Conservation (phyloP, 2,888 invertebrate genomes). For the Cotesia congregata region DNA sequence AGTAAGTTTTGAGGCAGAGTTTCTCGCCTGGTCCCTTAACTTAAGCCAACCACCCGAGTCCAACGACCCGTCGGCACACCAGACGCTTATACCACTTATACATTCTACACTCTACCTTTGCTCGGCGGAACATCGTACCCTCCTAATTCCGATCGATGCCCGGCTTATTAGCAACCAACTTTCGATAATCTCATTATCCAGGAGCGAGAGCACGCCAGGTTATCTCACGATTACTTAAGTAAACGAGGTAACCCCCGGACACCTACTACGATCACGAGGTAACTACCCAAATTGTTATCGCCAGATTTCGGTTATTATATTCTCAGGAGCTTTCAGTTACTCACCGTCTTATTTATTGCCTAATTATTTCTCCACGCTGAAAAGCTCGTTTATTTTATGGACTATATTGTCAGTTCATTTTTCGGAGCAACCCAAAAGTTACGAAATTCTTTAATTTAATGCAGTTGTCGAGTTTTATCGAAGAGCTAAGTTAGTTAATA, state of each 20-base stretch:
- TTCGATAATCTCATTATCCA: constrained; percentile 61
- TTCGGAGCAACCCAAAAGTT: too few relatives aligned
- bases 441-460: too few relatives aligned
- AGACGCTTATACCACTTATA: constrained; percentile 3
- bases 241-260: constrained; percentile 26
- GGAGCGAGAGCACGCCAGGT: constrained; percentile 44
- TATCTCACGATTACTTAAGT: constrained; percentile 29
- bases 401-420: too few relatives aligned
- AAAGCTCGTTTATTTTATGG: too few relatives aligned
- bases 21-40: constrained; percentile 4
- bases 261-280: neutral
- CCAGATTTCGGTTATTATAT: constrained; percentile 5
- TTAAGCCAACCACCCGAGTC: constrained; percentile 23
- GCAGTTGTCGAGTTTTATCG: too few relatives aligned
- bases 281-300: constrained; percentile 4
- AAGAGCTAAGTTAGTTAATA: too few relatives aligned
- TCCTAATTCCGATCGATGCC: constrained; percentile 56
- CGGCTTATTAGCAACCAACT: constrained; percentile 61
- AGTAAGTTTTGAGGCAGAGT: constrained; percentile 24
- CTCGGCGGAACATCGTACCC: constrained; percentile 17
- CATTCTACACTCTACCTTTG: constrained; percentile 6
- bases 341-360: neutral
- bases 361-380: neutral
- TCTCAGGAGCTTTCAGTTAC: neutral
- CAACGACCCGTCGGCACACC: constrained; percentile 36